phyloP scores from a whole-genome alignment of 2,888 invertebrate species.

The Chydorus sphaericus region DNA sequence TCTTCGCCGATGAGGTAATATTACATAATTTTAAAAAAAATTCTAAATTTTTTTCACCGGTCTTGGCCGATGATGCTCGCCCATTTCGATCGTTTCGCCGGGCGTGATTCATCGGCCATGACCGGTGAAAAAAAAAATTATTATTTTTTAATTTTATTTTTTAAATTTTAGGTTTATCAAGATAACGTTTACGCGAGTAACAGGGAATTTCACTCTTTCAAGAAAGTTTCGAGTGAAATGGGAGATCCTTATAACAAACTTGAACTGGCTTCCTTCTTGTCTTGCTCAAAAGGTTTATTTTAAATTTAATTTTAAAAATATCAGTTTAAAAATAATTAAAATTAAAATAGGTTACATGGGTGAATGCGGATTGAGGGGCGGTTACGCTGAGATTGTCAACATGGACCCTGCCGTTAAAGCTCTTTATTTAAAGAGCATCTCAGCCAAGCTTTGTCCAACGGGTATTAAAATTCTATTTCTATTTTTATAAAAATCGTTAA shows the following conservation, averaged over 20 bases:
- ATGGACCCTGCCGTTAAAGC: slow-evolving; percentile 67
- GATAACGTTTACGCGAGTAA: slow-evolving; percentile 85
- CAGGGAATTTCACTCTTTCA: slow-evolving; percentile 83
- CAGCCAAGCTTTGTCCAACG: slow-evolving; percentile 87
- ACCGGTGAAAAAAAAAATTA: no score
- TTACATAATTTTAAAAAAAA: not conserved
- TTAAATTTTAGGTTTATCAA: slow-evolving; percentile 57
- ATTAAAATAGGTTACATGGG: slow-evolving; percentile 55
- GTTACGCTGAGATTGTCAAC: slow-evolving; percentile 84
- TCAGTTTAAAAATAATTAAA: not conserved
- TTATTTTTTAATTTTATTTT: not conserved
- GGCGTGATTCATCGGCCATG: not conserved
- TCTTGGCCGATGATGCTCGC: not conserved
- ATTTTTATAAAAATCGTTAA: no score
- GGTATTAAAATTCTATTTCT: slow-evolving; percentile 29
- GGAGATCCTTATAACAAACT: slow-evolving; percentile 63
- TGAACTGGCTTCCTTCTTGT: slow-evolving; percentile 93
- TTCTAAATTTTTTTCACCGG: not conserved
- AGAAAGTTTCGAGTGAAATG: slow-evolving; percentile 81
- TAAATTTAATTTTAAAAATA: not conserved
- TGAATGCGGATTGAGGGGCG: slow-evolving; percentile 91
- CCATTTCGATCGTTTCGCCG: not conserved
- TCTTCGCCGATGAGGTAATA: slow-evolving; percentile 68
- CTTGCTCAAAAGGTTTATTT: slow-evolving; percentile 63
- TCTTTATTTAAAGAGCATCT: slow-evolving; percentile 74